A percentile compares a stretch with the other conserved stretches of the same genome.
These are phyloP conservation scores for Pagetopsis macropterus DNA, from an alignment of 2,797 vertebrate genomes.

Conservation along the genomic window DNA sequence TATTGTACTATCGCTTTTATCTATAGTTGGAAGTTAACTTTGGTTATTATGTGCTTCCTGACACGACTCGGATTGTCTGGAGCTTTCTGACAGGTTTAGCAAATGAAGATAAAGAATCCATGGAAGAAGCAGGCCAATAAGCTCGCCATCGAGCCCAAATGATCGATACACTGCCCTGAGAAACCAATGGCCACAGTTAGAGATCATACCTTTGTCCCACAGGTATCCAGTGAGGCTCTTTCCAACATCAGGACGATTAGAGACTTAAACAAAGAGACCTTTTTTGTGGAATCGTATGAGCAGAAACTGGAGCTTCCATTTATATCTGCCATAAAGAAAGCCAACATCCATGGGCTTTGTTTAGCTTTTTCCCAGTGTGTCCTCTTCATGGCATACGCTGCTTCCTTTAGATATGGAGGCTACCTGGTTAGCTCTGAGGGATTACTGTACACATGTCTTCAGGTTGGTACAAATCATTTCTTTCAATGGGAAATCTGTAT, in stretches of 20 bases:
- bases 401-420: slow-evolving; percentile 86
- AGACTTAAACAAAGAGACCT: slow-evolving; percentile 82
- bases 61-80: slow-evolving; percentile 83
- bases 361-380: slow-evolving; percentile 85
- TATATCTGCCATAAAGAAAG: slow-evolving; percentile 80
- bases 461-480: slow-evolving; percentile 70
- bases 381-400: slow-evolving; percentile 85
- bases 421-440: slow-evolving; percentile 81
- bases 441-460: slow-evolving; percentile 83
- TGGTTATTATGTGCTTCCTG: slow-evolving; percentile 84
- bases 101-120: slow-evolving; percentile 81
- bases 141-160: neutral
- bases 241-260: slow-evolving; percentile 87
- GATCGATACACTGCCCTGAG: neutral
- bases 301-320: slow-evolving; percentile 77
- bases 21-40: slow-evolving; percentile 86
- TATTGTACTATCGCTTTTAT: slow-evolving; percentile 79
- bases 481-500: neutral
- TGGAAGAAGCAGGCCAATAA: slow-evolving; percentile 83
- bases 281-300: slow-evolving; percentile 82
- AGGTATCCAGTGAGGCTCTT: slow-evolving; percentile 87
- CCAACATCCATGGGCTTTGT: slow-evolving; percentile 81
- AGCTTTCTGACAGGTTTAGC: slow-evolving; percentile 83
- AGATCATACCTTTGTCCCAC: slow-evolving; percentile 17
- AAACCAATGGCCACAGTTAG: neutral